phyloP scores from a whole-genome alignment of 2,888 invertebrate species.

The Apodemia zela region DNA sequence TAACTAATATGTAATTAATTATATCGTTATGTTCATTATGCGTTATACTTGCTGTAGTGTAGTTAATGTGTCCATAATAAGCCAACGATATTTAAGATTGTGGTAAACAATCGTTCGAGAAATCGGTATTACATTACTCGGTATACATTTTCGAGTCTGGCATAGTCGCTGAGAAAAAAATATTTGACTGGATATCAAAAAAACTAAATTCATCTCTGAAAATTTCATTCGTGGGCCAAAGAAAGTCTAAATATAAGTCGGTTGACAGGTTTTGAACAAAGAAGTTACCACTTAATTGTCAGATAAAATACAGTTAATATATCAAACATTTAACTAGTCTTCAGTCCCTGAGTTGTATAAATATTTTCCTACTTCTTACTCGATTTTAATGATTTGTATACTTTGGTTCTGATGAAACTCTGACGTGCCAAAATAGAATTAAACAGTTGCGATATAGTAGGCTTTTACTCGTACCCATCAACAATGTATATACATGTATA shows the following conservation, averaged over 20 bases:
- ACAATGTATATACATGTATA: slow-evolving; percentile 81
- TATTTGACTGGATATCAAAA: not conserved
- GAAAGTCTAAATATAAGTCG: slow-evolving; percentile 39
- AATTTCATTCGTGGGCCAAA: slow-evolving; percentile 8
- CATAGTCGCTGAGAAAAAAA: too few relatives aligned
- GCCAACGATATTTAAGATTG: too few relatives aligned
- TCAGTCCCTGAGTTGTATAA: slow-evolving; percentile 80
- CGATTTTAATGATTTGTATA: slow-evolving; percentile 80
- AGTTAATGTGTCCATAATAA: not conserved
- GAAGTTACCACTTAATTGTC: slow-evolving; percentile 69
- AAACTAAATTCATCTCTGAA: not conserved
- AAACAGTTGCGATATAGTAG: slow-evolving; percentile 79
- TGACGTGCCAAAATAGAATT: slow-evolving; percentile 79
- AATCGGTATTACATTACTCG: too few relatives aligned
- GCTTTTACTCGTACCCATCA: slow-evolving; percentile 77
- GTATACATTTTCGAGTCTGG: too few relatives aligned
- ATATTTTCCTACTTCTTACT: slow-evolving; percentile 79
- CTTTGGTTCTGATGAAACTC: slow-evolving; percentile 80
- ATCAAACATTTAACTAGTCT: slow-evolving; percentile 80
- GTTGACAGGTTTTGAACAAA: slow-evolving; percentile 77
- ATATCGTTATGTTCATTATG: too few relatives aligned
- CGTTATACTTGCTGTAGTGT: too few relatives aligned
- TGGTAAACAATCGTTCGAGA: too few relatives aligned
- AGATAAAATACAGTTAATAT: slow-evolving; percentile 78
- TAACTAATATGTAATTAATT: too few relatives aligned